phyloP scores from a whole-genome alignment of 2,113 vertebrate species.

The Sapajus apella region DNA sequence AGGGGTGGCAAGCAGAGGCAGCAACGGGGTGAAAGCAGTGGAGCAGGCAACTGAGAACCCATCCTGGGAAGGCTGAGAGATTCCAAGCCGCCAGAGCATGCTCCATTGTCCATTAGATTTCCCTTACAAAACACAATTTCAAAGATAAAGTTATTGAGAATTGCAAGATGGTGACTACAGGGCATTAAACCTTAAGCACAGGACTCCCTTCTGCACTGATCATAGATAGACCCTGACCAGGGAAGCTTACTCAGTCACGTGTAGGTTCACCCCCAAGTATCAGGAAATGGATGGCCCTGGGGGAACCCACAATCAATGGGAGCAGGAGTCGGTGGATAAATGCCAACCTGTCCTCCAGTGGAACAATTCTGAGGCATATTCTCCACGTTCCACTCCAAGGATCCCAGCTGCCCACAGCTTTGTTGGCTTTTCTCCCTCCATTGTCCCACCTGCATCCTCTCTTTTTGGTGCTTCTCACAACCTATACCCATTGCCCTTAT shows the following conservation, averaged over 20 bases:
- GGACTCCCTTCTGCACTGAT: neutral
- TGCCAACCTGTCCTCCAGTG: neutral
- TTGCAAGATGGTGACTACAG: neutral
- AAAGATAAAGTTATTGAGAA: slow-evolving; percentile 34
- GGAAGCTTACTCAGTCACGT: neutral
- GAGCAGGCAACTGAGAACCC: neutral
- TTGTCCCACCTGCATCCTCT: neutral
- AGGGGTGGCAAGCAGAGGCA: neutral
- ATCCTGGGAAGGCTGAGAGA: neutral
- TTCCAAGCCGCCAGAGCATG: neutral
- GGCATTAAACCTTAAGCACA: neutral
- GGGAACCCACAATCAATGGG: neutral
- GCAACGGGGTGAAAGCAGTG: neutral
- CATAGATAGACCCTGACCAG: neutral
- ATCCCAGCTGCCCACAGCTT: neutral
- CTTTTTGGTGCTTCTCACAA: neutral
- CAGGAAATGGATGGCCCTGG: neutral
- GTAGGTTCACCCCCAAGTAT: neutral
- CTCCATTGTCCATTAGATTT: neutral
- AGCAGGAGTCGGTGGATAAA: neutral
- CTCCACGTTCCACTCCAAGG: neutral
- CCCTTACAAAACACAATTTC: neutral
- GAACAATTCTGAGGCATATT: neutral
- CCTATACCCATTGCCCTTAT: neutral
- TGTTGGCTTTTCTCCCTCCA: neutral